Evolutionary conservation across 2,113 vertebrate genomes (phyloP).

Genomic region (Abramis brama): DNA sequence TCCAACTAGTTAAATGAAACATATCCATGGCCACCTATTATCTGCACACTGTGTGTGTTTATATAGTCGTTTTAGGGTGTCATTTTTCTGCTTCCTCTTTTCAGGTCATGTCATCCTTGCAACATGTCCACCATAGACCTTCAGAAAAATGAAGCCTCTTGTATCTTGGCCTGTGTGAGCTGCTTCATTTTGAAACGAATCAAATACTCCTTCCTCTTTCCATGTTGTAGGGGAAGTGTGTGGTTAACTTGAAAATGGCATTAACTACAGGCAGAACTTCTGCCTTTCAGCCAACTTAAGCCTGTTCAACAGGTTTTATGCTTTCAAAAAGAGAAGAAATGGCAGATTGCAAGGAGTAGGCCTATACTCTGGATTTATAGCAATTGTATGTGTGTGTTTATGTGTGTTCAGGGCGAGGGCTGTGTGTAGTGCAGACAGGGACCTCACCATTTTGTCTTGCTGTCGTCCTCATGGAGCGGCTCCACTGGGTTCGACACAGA

Average conservation of each 20-base stretch:
- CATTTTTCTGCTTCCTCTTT: background rate
- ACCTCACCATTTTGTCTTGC: slow-evolving; percentile 1
- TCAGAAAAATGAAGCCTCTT: background rate
- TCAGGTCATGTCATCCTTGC: background rate
- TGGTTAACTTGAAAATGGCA: background rate
- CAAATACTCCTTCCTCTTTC: slow-evolving; percentile 12
- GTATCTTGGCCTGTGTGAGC: background rate
- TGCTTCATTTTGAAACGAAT: background rate
- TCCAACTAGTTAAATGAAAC: background rate
- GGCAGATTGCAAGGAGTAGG: background rate
- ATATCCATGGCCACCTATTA: background rate
- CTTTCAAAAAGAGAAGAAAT: background rate
- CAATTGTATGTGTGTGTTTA: background rate
- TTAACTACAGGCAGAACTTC: background rate
- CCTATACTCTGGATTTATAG: background rate
- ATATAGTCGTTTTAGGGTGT: background rate
- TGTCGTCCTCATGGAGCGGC: slow-evolving; percentile 73
- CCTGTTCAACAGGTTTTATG: background rate
- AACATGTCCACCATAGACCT: background rate
- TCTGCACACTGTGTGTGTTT: background rate
- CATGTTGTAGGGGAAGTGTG: background rate
- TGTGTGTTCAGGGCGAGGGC: slow-evolving; percentile 15
- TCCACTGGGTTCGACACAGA: slow-evolving; percentile 77
- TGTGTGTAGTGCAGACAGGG: background rate
- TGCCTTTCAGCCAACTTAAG: background rate